A percentile compares a stretch with the other conserved stretches of the same genome.
These are phyloP conservation scores for Venustoraphidia nigricollis DNA, from an alignment of 2,888 invertebrate genomes.

Conservation along the genomic window DNA sequence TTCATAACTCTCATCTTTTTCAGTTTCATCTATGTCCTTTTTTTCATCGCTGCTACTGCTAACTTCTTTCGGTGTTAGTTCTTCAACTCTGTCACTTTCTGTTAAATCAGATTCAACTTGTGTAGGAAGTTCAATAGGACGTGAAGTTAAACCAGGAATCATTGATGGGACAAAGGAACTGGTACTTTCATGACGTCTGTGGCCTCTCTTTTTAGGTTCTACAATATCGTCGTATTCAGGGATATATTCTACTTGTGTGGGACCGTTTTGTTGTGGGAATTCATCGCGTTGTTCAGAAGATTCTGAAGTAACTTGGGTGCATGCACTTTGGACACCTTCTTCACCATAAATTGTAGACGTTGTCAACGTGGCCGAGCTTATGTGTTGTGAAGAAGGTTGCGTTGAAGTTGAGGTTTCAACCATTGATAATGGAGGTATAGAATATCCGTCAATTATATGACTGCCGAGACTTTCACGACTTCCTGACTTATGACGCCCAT, in stretches of 20 bases:
- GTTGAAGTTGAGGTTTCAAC: conserved; percentile 27
- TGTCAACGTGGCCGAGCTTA: conserved; percentile 32
- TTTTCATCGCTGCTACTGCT: conserved; percentile 24
- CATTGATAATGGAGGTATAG: conserved; percentile 14
- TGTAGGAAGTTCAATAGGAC: conserved; percentile 16
- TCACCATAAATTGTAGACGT: conserved; percentile 30
- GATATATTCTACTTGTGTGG: conserved; percentile 32
- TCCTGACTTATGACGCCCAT: conserved; percentile 7
- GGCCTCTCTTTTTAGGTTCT: conserved; percentile 30
- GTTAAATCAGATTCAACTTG: conserved; percentile 20
- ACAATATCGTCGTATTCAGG: conserved; percentile 29
- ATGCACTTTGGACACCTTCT: conserved; percentile 32
- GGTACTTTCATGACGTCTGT: conserved; percentile 38
- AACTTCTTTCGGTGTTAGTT: conserved; percentile 27
- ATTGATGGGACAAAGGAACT: conserved; percentile 21
- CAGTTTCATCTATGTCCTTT: conserved; percentile 28
- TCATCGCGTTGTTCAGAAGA: conserved; percentile 17
- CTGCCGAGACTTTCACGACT: conserved; percentile 20
- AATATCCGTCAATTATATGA: not conserved
- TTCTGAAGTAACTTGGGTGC: conserved; percentile 38
- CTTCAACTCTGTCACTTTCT: conserved; percentile 24
- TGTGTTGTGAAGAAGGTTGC: conserved; percentile 14
- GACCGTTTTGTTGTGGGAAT: conserved; percentile 25
- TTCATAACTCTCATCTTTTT: conserved; percentile 27
- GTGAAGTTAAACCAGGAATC: conserved; percentile 12